Conservation (phyloP, 1,140 invertebrate species). For the Neodiprion lecontei region DNA sequence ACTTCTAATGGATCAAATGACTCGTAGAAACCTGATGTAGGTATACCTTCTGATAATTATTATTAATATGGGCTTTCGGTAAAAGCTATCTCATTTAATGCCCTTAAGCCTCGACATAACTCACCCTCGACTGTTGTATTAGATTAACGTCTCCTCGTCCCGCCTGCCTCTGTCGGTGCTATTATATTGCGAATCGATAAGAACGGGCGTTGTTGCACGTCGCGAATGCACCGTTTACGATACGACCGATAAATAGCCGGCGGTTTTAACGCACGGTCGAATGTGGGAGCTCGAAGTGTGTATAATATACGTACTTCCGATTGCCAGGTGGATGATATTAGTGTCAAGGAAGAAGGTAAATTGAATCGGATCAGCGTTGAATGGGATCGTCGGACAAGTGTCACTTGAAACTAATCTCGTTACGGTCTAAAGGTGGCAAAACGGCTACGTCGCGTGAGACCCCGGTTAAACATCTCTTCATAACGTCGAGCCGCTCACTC, state of each 20-base stretch:
- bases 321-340: neutral
- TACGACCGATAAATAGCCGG: neutral
- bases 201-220: neutral
- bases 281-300: neutral
- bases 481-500: too few species aligned
- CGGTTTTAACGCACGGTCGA: neutral
- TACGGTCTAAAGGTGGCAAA: neutral
- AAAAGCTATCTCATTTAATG: conserved; percentile 5
- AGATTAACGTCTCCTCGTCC: neutral
- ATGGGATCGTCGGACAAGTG: neutral
- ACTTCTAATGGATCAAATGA: conserved; percentile 1
- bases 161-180: too few species aligned
- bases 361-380: conserved; percentile 3
- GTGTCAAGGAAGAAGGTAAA: neutral
- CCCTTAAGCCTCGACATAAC: neutral
- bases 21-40: neutral
- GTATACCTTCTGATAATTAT: neutral
- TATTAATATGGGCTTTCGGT: conserved; percentile 5
- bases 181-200: neutral
- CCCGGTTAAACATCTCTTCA: too few species aligned
- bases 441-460: neutral
- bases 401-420: conserved; percentile 7
- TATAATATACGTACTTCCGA: neutral
- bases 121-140: neutral
- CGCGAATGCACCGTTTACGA: neutral